Conservation (phyloP, 1,140 invertebrate species). For the Drosophila navojoa region DNA sequence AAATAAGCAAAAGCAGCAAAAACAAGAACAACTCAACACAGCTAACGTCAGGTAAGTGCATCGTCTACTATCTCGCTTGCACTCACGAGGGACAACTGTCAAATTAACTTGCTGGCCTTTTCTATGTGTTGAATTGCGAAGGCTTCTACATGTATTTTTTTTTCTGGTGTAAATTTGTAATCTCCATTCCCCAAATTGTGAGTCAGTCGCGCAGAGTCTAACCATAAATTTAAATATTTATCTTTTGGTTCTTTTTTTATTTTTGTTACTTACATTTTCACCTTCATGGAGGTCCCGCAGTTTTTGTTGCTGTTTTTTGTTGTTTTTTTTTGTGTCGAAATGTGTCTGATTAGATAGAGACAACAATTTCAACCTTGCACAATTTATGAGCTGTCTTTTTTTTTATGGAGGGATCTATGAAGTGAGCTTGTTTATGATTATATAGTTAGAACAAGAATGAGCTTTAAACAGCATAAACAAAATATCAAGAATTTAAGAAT, state of each 20-base stretch:
- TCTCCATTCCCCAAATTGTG: constrained; percentile 25
- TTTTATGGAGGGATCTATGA: constrained; percentile 1
- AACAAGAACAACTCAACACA: constrained; percentile 44
- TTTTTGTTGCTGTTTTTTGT: too few species aligned
- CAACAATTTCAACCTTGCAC: constrained; percentile 59
- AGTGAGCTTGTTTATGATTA: constrained; percentile 12
- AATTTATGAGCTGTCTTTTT: constrained; percentile 57
- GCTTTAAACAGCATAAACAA: neutral
- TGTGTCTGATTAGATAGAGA: constrained; percentile 65
- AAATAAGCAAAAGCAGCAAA: constrained; percentile 38
- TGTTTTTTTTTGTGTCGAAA: constrained; percentile 8
- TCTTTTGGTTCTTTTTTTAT: constrained; percentile 21
- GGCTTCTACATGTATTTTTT: neutral
- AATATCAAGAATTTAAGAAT: neutral
- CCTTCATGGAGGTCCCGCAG: constrained; percentile 1
- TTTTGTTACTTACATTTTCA: constrained; percentile 6
- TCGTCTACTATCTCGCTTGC: neutral
- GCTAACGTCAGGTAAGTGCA: constrained; percentile 48
- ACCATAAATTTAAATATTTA: constrained; percentile 41
- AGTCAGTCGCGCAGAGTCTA: constrained; percentile 35
- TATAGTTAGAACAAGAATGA: constrained; percentile 15
- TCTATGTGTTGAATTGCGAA: constrained; percentile 32
- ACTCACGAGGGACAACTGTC: neutral
- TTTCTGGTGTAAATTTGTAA: neutral
- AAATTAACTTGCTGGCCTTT: constrained; percentile 12